phyloP scores from a whole-genome alignment of 2,888 invertebrate species.

The Platerodrilus igneus region DNA sequence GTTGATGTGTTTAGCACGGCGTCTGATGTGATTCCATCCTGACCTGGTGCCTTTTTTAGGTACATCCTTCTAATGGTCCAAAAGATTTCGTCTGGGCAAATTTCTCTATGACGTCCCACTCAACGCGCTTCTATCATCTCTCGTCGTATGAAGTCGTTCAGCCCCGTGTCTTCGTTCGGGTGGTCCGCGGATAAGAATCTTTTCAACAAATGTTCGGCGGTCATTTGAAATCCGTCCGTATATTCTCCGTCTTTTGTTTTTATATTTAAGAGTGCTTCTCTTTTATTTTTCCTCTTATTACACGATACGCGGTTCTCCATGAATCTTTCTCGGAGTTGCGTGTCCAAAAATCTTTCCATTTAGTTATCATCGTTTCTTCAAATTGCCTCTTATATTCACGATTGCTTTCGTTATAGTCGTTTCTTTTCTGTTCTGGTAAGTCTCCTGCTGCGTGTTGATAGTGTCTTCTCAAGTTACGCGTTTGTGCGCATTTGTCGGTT shows the following conservation, averaged over 20 bases:
- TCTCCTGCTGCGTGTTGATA: too few relatives aligned
- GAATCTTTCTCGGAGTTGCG: slow-evolving; percentile 9
- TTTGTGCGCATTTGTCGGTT: too few relatives aligned
- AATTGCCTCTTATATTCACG: background rate
- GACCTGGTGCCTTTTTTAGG: slow-evolving; percentile 8
- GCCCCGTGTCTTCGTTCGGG: too few relatives aligned
- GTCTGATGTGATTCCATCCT: slow-evolving; percentile 10
- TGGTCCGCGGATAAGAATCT: slow-evolving; percentile 12
- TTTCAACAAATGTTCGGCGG: too few relatives aligned
- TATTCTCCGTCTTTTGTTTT: slow-evolving; percentile 3
- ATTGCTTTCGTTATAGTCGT: background rate
- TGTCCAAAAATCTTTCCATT: slow-evolving; percentile 14
- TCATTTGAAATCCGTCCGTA: too few relatives aligned
- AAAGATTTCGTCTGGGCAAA: too few relatives aligned
- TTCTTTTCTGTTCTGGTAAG: too few relatives aligned
- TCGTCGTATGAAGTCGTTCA: too few relatives aligned
- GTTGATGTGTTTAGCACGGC: slow-evolving; percentile 5
- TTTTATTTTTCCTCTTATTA: slow-evolving; percentile 1
- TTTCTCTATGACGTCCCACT: too few relatives aligned
- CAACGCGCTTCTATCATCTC: too few relatives aligned
- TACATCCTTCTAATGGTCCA: background rate
- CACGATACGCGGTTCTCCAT: slow-evolving; percentile 14
- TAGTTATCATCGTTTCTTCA: background rate
- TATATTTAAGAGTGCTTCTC: slow-evolving; percentile 1
- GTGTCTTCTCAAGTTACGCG: too few relatives aligned